Evolutionary conservation across 2,113 vertebrate genomes (phyloP).

Genomic region (Procavia capensis): DNA sequence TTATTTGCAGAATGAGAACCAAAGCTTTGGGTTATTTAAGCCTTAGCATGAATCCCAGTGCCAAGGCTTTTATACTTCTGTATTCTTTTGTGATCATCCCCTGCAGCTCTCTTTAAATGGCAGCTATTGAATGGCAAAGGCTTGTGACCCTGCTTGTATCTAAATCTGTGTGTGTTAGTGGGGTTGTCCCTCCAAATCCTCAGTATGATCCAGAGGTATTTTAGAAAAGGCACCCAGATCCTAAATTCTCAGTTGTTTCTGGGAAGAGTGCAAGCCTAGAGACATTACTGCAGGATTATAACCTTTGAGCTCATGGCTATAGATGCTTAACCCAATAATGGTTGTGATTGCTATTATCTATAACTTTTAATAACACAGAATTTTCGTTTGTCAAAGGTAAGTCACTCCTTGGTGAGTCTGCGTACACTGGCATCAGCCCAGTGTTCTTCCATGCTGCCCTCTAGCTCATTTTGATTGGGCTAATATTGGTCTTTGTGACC

Average conservation of each 20-base stretch:
- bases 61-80: neutral
- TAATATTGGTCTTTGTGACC: neutral
- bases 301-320: neutral
- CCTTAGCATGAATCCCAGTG: neutral
- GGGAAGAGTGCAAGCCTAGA: neutral
- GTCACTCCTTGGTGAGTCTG: neutral
- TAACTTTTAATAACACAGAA: neutral
- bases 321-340: neutral
- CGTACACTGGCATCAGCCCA: neutral
- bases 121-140: neutral
- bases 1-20: neutral
- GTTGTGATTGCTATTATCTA: neutral
- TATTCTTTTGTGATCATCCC: neutral
- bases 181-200: neutral
- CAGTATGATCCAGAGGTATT: neutral
- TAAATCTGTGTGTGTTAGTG: neutral
- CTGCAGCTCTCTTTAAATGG: neutral
- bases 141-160: neutral
- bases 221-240: neutral
- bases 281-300: neutral
- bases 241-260: neutral
- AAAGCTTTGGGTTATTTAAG: neutral
- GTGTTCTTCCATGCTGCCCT: neutral
- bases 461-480: neutral
- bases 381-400: neutral